phyloP scores from a whole-genome alignment of 2,113 vertebrate genomes.

The Megaceryle torquata region DNA sequence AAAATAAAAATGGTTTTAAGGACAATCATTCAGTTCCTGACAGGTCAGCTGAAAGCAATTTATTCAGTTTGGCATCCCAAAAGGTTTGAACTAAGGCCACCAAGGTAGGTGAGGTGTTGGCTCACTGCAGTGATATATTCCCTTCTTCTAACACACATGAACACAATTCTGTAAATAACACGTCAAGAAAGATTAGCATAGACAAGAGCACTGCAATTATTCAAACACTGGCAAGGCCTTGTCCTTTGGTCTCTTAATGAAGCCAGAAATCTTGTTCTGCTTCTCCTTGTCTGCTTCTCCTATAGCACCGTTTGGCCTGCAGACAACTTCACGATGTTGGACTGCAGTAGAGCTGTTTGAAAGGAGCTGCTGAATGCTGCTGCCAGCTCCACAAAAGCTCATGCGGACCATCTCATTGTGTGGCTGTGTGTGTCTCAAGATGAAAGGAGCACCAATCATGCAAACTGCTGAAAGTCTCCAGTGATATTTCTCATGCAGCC shows the following conservation, averaged over 20 bases:
- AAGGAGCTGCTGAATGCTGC: neutral
- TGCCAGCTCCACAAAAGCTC: neutral
- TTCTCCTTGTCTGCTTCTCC: neutral
- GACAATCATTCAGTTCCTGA: neutral
- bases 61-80: neutral
- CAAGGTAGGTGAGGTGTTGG: neutral
- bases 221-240: neutral
- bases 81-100: neutral
- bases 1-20: neutral
- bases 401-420: fast-evolving
- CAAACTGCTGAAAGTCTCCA: neutral
- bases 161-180: neutral
- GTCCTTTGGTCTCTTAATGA: neutral
- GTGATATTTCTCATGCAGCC: neutral
- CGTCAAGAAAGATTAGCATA: neutral
- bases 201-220: neutral
- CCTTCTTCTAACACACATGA: neutral
- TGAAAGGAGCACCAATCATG: neutral
- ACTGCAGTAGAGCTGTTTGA: neutral
- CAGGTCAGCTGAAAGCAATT: neutral
- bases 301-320: neutral
- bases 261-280: neutral
- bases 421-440: fast-evolving
- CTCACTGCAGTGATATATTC: neutral
- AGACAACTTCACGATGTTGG: neutral